Base-by-base conservation (phyloP, 2,113 vertebrate genomes). In the Microcebus murinus region DNA sequence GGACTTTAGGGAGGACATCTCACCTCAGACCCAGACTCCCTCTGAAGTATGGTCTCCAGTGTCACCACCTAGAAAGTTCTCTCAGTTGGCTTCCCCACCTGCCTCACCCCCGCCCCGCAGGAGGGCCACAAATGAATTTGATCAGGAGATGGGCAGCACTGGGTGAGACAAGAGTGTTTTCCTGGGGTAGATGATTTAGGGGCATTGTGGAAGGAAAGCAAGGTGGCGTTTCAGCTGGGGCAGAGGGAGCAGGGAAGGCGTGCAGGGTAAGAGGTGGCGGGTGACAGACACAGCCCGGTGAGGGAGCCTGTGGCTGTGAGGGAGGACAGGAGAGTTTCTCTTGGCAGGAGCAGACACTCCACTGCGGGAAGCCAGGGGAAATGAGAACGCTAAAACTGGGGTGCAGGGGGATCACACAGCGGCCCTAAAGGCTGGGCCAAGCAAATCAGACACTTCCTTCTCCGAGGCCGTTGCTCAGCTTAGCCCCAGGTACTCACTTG, bases 181-280 rank as follows among this genome's bases (percentile, higher is more conserved):
- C 76, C 57, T 71, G 14, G 74, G 4, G 6, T 31, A 76, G 12
- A n/a, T 57, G 36, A 94, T 63, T 63, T 88, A 45, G 11, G 31
- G 70, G 65, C 50, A 39, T 67, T 96, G 84, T 81, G 39, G 65
- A 63, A 85, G 21, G 23, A 92, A 71, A 42, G 39, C 17, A 70
- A 83, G 18, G 20, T 61, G 25, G 45, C 29, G 18, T 71, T 67
- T 94, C 70, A 71, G 0, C 10, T 36, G 14, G 27, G 14, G 21
- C 45, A 3, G 50, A 93, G 10, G 23, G 87, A 10, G 10, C 55
- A 83, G 52, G 63, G 55, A 71, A 74, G 42, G 10, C 31, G 55
- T 57, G 34, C 23, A n/a, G 55, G 42, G 73, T 48, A 79, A 89
- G 61, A 70, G 45, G 73, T 5, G 14, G 55, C 63, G 23, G n/a